These are phyloP conservation scores for Nymphalis polychloros DNA, from an alignment of 2,888 invertebrate species.

Conservation along the genomic window DNA sequence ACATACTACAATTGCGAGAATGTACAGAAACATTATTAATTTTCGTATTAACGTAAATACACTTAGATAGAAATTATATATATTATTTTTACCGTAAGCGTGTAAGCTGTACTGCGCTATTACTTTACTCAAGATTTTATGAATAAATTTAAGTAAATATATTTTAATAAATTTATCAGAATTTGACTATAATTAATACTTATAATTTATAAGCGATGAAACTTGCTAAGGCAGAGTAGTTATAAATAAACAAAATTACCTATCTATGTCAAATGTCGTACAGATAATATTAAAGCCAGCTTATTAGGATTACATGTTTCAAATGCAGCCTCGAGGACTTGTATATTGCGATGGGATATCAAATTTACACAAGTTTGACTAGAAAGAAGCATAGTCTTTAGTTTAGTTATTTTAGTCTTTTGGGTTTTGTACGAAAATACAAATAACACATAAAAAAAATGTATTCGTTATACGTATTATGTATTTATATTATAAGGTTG, in stretches of 20 bases:
- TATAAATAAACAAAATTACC: slow-evolving; percentile 31
- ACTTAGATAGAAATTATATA: not conserved
- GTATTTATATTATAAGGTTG: too few species aligned
- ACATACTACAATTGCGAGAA: slow-evolving; percentile 14
- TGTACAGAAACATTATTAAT: slow-evolving; percentile 22
- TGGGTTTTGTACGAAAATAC: not conserved
- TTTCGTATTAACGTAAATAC: not conserved
- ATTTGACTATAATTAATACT: slow-evolving; percentile 31
- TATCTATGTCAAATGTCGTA: slow-evolving; percentile 25
- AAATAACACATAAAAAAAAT: too few species aligned
- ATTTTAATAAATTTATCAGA: slow-evolving; percentile 10
- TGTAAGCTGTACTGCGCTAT: slow-evolving; percentile 16
- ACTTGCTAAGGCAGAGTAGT: slow-evolving; percentile 14
- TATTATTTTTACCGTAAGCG: slow-evolving; percentile 13
- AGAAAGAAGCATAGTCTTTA: slow-evolving; percentile 1
- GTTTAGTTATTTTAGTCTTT: not conserved
- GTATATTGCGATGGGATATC: not conserved
- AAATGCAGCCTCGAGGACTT: slow-evolving; percentile 19
- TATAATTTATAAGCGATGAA: slow-evolving; percentile 11
- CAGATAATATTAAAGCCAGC: slow-evolving; percentile 34
- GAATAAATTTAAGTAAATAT: not conserved
- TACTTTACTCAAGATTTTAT: not conserved
- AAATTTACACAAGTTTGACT: slow-evolving; percentile 2
- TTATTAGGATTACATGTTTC: slow-evolving; percentile 34
- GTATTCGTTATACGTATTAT: too few species aligned